phyloP scores from a whole-genome alignment of 2,888 invertebrate species.

The Petrolisthes cinctipes region DNA sequence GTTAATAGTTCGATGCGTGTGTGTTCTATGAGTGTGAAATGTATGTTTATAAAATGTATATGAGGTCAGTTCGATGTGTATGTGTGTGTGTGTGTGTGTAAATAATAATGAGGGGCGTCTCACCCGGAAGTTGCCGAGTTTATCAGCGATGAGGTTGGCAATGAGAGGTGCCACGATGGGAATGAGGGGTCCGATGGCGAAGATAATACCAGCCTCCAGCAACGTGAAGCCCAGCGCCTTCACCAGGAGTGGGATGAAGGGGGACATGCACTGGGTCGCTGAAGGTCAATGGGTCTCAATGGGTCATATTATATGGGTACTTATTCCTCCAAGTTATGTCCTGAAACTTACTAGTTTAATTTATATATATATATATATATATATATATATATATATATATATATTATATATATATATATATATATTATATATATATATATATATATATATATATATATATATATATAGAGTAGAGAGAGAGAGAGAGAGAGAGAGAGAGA shows the following conservation, averaged over 20 bases:
- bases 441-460: background rate
- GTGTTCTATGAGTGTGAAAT: no score
- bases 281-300: constrained; percentile 67
- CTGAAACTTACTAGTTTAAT: background rate
- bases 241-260: constrained; percentile 85
- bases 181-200: constrained; percentile 81
- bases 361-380: background rate
- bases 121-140: constrained; percentile 85
- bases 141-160: constrained; percentile 82
- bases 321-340: background rate
- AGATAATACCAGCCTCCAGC: constrained; percentile 85
- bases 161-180: constrained; percentile 83
- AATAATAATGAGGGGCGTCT: constrained; percentile 66
- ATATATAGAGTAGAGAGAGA: no score
- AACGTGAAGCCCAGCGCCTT: constrained; percentile 82
- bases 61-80: no score
- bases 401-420: no score
- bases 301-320: background rate
- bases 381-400: background rate
- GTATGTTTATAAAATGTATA: no score
- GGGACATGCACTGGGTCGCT: constrained; percentile 83
- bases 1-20: no score
- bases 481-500: background rate
- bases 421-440: background rate
- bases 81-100: no score